Percentiles rank a stretch among this genome's conserved stretches.
Conservation (phyloP, 1,140 invertebrate genomes). For the Frieseomelitta varia region DNA sequence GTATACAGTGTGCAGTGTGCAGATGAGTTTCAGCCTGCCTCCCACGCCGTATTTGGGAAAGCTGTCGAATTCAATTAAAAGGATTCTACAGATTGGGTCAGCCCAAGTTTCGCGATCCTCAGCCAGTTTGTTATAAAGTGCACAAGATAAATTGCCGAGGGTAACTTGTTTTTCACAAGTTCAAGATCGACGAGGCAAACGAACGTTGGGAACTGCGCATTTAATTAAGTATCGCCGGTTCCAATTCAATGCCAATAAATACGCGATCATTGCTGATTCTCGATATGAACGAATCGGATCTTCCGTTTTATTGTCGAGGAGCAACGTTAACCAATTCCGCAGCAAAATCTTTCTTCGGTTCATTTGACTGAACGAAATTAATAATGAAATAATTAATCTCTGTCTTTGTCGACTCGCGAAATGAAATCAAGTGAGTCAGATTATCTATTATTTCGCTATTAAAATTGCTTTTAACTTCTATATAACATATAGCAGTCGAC, state of each 20-base stretch:
- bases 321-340: too few species aligned
- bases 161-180: constrained; percentile 12
- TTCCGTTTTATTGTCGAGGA: too few species aligned
- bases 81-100: constrained; percentile 30
- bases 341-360: too few species aligned
- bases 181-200: background rate
- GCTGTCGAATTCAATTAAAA: constrained; percentile 45
- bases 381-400: too few species aligned
- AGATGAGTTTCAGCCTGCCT: constrained; percentile 29
- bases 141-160: constrained; percentile 21
- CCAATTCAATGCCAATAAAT: background rate
- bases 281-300: too few species aligned
- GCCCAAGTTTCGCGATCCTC: background rate
- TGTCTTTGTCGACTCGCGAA: too few species aligned
- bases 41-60: background rate
- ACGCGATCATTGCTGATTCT: background rate
- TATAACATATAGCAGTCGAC: too few species aligned
- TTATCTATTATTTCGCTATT: too few species aligned
- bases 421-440: too few species aligned
- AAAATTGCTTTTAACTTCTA: too few species aligned
- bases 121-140: constrained; percentile 27
- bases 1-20: constrained; percentile 9
- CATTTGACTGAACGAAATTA: too few species aligned
- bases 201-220: too few species aligned
- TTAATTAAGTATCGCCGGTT: constrained; percentile 18